Evolutionary conservation across 2,797 vertebrate genomes (phyloP), one percentile per base, ranked within the genome.

Genomic region (Tadarida brasiliensis): DNA sequence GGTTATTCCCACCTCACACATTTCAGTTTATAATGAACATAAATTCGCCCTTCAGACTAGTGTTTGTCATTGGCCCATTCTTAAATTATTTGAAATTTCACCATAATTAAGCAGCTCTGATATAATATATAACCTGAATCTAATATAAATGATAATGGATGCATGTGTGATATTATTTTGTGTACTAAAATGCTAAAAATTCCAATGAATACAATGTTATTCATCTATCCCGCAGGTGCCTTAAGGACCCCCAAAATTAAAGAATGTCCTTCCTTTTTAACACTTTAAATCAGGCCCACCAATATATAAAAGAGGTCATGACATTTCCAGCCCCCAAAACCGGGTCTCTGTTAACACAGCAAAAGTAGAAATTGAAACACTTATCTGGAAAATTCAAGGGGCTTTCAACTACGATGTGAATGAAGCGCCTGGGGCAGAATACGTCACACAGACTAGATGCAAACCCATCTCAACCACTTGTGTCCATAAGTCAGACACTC

Each of bases 71-170:
- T 63, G 70, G 1, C 10, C 33, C 28, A 83, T n/a, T 82, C 80
- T 94, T 88, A 63, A 93, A 68, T 88, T 81, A 90, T 67, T 83
- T 76, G 33, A 56, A 90, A 87, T 74, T 89, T 80, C 56, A 76
- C 28, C 20, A 24, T 56, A 67, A 82, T 73, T 92, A 90, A 87
- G 22, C 39, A 80, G 80, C 65, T 90, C 7, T 57, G 44, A 68
- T 26, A 57, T 49, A 67, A 65, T n/a, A 61, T 30, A 49, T 49
- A 51, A 77, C 49, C 56, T 33, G 17, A 22, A 17, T 33, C 76
- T 86, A 51, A 44, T 49, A 33, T 63, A 74, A 91, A 77, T 83
- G 68, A 84, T 80, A 78, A 73, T 54, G 11, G 14, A 39, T 47
- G 10, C 11, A 35, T 33, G 44, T 39, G 16, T 68, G 57, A 59